Evolutionary conservation across 2,113 vertebrate genomes (phyloP).

Genomic region (Phaetusa simplex): DNA sequence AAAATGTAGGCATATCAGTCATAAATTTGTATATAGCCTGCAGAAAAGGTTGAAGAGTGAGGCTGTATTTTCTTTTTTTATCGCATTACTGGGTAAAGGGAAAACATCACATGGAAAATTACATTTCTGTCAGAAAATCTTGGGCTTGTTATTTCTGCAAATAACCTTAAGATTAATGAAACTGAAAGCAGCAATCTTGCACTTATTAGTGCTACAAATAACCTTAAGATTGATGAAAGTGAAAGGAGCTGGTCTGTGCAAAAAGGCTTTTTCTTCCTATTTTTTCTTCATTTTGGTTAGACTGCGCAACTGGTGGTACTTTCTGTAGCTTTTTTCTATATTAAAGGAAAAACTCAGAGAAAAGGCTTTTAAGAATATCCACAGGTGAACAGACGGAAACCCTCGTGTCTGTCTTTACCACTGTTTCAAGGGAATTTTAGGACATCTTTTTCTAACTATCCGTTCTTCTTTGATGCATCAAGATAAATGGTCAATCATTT

Average conservation of each 20-base stretch:
- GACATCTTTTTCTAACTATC: background rate
- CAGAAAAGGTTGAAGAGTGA: background rate
- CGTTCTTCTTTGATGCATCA: background rate
- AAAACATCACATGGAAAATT: background rate
- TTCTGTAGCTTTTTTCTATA: background rate
- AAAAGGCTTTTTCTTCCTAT: background rate
- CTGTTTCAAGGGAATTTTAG: background rate
- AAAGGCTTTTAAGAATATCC: slow-evolving; percentile 19
- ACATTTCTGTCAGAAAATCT: background rate
- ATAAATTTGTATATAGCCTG: background rate
- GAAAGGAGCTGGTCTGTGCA: background rate
- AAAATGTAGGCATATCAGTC: background rate
- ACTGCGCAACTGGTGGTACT: background rate
- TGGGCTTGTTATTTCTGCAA: background rate
- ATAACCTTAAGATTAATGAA: background rate
- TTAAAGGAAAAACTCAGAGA: background rate
- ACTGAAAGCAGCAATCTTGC: background rate
- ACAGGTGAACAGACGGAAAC: background rate
- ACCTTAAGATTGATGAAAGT: background rate
- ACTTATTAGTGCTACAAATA: background rate
- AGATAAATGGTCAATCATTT: background rate
- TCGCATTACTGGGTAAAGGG: background rate
- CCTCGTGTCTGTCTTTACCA: background rate
- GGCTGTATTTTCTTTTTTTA: background rate
- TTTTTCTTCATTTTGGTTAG: background rate